Conservation (phyloP, 2,113 vertebrate genomes). For the Elanoides forficatus region DNA sequence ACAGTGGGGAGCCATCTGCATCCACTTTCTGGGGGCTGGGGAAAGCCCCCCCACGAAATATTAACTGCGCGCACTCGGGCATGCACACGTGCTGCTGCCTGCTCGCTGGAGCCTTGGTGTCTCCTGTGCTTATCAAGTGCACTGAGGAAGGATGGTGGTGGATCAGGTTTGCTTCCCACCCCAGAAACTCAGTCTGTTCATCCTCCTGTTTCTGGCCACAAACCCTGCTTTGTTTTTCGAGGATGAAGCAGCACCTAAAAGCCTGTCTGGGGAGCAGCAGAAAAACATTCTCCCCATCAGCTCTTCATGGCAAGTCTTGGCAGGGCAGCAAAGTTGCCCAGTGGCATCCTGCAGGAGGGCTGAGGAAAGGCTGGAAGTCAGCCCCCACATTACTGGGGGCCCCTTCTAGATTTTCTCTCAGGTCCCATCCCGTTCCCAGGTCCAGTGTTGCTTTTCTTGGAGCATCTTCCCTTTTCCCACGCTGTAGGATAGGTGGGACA, state of each 20-base stretch:
- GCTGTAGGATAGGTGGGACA: not conserved
- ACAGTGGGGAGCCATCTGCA: accelerated
- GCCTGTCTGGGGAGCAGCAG: not conserved
- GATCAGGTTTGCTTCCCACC: not conserved
- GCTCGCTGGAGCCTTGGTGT: not conserved
- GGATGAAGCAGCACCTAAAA: not conserved
- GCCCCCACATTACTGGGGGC: too few species aligned
- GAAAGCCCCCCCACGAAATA: not conserved
- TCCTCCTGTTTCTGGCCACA: not conserved
- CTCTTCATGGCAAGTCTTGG: not conserved
- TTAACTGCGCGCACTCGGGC: accelerated
- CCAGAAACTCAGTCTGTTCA: not conserved
- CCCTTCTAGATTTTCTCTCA: not conserved
- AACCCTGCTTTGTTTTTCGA: not conserved
- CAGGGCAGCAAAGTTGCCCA: not conserved
- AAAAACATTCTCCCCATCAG: not conserved
- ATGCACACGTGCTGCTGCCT: accelerated
- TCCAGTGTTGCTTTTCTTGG: not conserved
- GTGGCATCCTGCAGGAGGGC: not conserved
- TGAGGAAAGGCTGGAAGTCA: not conserved
- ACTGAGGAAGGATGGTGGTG: not conserved
- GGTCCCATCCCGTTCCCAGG: not conserved
- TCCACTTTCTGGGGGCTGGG: not conserved
- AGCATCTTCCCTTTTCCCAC: not conserved
- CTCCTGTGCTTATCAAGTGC: not conserved